These are phyloP conservation scores for Crematogaster levior DNA, from an alignment of 2,888 invertebrate genomes.

Conservation along the genomic window DNA sequence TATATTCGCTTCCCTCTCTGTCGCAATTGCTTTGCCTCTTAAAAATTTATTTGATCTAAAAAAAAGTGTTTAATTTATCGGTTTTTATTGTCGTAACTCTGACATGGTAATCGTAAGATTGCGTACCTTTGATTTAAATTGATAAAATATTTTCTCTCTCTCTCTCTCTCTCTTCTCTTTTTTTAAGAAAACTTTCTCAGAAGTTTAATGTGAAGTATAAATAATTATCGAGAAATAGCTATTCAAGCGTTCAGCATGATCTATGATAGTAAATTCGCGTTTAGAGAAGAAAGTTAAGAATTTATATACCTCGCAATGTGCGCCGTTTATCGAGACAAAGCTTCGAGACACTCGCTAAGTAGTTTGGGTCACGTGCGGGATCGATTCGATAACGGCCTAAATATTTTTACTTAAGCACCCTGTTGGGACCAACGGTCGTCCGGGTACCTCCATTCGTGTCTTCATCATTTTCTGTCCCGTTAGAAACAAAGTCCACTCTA, in stretches of 20 bases:
- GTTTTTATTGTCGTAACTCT: not conserved
- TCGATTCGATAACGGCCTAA: constrained; percentile 74
- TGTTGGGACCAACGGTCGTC: constrained; percentile 64
- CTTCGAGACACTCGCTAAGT: constrained; percentile 55
- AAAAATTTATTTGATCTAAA: constrained; percentile 27
- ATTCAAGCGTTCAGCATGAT: not conserved
- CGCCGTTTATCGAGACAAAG: constrained; percentile 61
- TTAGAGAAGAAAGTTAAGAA: constrained; percentile 15
- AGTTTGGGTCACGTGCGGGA: constrained; percentile 50
- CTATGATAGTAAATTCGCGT: not conserved
- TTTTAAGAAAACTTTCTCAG: not conserved
- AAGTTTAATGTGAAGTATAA: not conserved
- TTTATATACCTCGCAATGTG: constrained; percentile 23
- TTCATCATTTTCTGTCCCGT: constrained; percentile 58
- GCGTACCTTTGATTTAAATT: not conserved
- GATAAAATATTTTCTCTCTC: not conserved
- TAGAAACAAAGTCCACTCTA: constrained; percentile 54
- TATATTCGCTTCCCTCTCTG: constrained; percentile 59
- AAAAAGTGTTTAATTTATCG: not conserved
- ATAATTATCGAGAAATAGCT: not conserved
- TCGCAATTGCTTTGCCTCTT: constrained; percentile 59
- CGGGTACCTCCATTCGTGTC: constrained; percentile 48
- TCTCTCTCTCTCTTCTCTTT: too few species aligned
- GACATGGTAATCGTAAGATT: not conserved
- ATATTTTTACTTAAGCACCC: constrained; percentile 70